Evolutionary conservation across 1,140 invertebrate species (phyloP), one percentile per base, ranked within the genome.

Genomic region (Aphelenchoides besseyi): DNA sequence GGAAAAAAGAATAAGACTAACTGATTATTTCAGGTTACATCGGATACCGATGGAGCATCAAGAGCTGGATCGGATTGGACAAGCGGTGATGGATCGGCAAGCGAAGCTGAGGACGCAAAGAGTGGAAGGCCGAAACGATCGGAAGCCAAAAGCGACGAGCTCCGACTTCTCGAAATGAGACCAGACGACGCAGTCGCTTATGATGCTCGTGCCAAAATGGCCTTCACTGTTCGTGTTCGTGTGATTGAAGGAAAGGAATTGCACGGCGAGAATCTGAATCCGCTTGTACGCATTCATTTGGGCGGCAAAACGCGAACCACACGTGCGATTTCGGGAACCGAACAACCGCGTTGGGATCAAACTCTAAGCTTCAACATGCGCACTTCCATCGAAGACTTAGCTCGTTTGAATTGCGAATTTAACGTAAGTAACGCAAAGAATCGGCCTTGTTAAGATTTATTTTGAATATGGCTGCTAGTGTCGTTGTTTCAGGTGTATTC

Each of bases 211-310:
- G 54, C 54, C 28, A 0, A 69, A 18, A 66, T 16, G 55, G 30
- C 29, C 33, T 64, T 72, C 9, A 12, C 52, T 26, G 71, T 72
- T 18, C 8, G 2, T 2, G 71, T 72, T 0, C 2, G 70, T 32
- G 36, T 72, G 16, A 59, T 72, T 35, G 70, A 72, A 18, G 70
- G 70, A 0, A 70, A 74, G 73, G 70, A 73, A 41, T 35, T 72
- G 23, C 71, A 73, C 32, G 70, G 70, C 26, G 70, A 69, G 29
- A 35, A 35, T 16, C 18, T 72, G 12, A 55, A 72, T 59, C 70
- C 70, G 26, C 5, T 72, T 12, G 70, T 72, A 5, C 48, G 41
- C 28, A 36, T 73, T 2, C 23, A 23, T 53, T 26, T 72, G 12
- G 70, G 54, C 1, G 35, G 35, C 0, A 72, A 72, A 61, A 33